Evolutionary conservation across 2,797 vertebrate genomes (phyloP).

Genomic region (Micropoecilia bifurca): DNA sequence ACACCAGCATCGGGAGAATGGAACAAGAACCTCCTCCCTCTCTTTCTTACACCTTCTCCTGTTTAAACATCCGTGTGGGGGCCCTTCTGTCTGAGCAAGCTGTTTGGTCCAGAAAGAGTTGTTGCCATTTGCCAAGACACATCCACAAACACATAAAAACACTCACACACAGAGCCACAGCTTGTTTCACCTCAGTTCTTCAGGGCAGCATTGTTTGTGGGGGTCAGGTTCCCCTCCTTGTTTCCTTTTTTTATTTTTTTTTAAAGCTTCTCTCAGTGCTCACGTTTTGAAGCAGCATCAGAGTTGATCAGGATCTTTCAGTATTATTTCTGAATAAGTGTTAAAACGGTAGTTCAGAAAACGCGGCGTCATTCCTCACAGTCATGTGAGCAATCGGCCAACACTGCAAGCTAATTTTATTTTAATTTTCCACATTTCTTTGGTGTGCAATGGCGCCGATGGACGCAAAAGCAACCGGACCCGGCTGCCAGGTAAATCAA

Average conservation of each 20-base stretch:
- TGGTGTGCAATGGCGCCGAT: constrained; percentile 28
- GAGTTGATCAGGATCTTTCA: constrained; percentile 64
- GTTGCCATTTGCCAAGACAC: constrained; percentile 75
- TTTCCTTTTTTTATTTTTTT: constrained; percentile 11
- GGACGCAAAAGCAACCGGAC: constrained; percentile 44
- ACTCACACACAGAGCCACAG: constrained; percentile 50
- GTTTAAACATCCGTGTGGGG: constrained; percentile 67
- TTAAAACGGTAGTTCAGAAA: constrained; percentile 47
- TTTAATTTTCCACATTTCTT: constrained; percentile 15
- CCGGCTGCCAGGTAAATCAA: constrained; percentile 50
- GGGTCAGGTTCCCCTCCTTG: constrained; percentile 29
- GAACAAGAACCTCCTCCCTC: constrained; percentile 56
- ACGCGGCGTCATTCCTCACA: constrained; percentile 18
- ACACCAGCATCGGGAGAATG: constrained; percentile 75
- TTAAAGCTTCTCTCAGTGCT: constrained; percentile 38
- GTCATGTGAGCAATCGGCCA: constrained; percentile 42
- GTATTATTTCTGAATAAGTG: constrained; percentile 70
- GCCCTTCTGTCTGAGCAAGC: constrained; percentile 84
- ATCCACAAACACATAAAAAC: constrained; percentile 41
- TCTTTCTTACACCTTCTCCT: constrained; percentile 60
- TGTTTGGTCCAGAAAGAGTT: constrained; percentile 77
- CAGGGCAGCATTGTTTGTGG: constrained; percentile 48
- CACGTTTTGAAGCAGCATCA: constrained; percentile 42
- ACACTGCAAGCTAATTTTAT: constrained; percentile 38
- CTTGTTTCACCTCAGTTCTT: constrained; percentile 73